phyloP scores from a whole-genome alignment of 2,797 vertebrate species.

The Alcedo quadribrachys region DNA sequence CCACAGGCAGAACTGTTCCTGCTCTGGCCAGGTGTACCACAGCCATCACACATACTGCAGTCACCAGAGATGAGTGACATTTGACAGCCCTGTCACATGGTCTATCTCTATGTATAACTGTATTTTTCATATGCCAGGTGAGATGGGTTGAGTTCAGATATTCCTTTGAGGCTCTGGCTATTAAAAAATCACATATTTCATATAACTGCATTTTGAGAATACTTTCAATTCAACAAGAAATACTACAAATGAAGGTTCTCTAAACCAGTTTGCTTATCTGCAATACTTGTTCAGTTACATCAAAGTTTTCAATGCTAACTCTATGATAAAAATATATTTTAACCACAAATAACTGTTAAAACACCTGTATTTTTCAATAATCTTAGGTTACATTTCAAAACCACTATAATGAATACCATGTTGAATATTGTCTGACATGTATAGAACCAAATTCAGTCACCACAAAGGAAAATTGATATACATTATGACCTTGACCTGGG shows the following conservation, averaged over 20 bases:
- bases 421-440: constrained; percentile 5
- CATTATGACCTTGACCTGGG: constrained; percentile 27
- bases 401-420: constrained; percentile 46
- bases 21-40: rapidly evolving
- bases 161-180: neutral
- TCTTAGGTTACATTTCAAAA: constrained; percentile 59
- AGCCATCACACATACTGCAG: neutral
- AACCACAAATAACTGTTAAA: constrained; percentile 23
- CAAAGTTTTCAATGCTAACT: constrained; percentile 31
- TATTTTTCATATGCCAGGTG: neutral
- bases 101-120: neutral
- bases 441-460: constrained; percentile 36
- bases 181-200: neutral
- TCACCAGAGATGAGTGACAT: neutral
- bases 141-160: neutral
- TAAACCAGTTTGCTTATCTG: neutral
- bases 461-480: constrained; percentile 41
- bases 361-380: constrained; percentile 44
- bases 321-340: constrained; percentile 50
- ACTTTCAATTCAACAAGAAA: constrained; percentile 47
- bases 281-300: constrained; percentile 19
- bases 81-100: constrained; percentile 1
- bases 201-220: neutral
- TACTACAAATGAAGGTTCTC: constrained; percentile 19
- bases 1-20: neutral